phyloP scores from a whole-genome alignment of 2,888 invertebrate genomes.

The Drosophila glabriapex region DNA sequence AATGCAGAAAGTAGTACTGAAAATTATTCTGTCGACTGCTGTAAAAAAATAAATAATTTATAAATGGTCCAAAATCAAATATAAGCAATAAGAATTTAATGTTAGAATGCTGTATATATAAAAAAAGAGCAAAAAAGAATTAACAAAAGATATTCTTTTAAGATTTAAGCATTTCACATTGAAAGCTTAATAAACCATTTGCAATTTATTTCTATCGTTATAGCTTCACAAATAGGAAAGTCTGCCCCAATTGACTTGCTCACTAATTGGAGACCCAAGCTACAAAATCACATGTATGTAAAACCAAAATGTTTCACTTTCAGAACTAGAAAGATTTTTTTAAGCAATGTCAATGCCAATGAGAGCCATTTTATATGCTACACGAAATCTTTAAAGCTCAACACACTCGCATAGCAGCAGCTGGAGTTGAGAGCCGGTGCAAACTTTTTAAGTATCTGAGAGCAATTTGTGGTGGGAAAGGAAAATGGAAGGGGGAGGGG shows the following conservation, averaged over 20 bases:
- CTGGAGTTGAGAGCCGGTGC: not conserved
- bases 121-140: not conserved
- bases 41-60: not conserved
- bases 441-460: slow-evolving; percentile 46
- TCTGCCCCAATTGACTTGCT: not conserved
- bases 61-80: not conserved
- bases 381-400: not conserved
- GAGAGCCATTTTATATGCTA: not conserved
- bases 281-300: not conserved
- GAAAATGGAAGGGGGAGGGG: no score
- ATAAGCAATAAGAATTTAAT: not conserved
- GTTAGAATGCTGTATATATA: not conserved
- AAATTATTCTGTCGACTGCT: not conserved
- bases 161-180: not conserved
- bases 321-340: not conserved
- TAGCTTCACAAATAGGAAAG: not conserved
- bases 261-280: not conserved
- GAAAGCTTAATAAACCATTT: not conserved
- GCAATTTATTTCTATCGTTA: not conserved
- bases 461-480: not conserved
- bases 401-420: not conserved
- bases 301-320: not conserved
- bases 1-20: not conserved
- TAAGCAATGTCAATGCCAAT: not conserved
- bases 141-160: not conserved